A percentile compares a stretch with the other conserved stretches of the same genome.
These are phyloP conservation scores for Sminthurides bifidus DNA, from an alignment of 1,140 invertebrate genomes.

Conservation along the genomic window DNA sequence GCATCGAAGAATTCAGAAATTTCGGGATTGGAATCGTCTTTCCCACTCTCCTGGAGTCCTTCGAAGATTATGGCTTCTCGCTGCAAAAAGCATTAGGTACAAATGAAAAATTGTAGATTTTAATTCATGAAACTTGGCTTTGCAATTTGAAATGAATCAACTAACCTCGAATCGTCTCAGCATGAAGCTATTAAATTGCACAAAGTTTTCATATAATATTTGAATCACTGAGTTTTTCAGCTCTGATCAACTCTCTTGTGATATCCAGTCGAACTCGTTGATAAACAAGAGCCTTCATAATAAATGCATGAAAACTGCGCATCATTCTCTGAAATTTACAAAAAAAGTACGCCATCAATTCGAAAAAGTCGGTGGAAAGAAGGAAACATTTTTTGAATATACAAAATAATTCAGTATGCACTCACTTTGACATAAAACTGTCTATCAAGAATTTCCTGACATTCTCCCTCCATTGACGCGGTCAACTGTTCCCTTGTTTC, in stretches of 20 bases:
- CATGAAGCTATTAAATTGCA: too few species aligned
- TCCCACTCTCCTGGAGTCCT: too few species aligned
- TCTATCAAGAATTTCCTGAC: constrained; percentile 5
- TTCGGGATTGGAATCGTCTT: too few species aligned
- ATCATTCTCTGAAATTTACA: constrained; percentile 8
- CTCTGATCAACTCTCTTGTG: constrained; percentile 10
- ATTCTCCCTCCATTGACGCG: not conserved
- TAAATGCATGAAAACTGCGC: constrained; percentile 11
- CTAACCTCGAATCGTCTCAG: too few species aligned
- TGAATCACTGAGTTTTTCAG: too few species aligned
- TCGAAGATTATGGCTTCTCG: too few species aligned
- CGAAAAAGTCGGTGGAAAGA: not conserved
- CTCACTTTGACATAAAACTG: constrained; percentile 11
- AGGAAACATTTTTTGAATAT: not conserved
- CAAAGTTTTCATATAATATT: too few species aligned
- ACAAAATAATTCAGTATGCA: not conserved
- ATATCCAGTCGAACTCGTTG: constrained; percentile 16
- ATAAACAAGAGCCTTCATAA: not conserved
- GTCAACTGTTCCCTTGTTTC: not conserved
- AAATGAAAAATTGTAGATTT: too few species aligned
- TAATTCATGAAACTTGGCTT: too few species aligned
- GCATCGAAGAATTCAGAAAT: too few species aligned
- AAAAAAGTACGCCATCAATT: not conserved
- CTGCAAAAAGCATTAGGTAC: too few species aligned
- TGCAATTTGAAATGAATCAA: too few species aligned